Base-by-base conservation (phyloP, 2,797 vertebrate species). In the Scleropages formosus region DNA sequence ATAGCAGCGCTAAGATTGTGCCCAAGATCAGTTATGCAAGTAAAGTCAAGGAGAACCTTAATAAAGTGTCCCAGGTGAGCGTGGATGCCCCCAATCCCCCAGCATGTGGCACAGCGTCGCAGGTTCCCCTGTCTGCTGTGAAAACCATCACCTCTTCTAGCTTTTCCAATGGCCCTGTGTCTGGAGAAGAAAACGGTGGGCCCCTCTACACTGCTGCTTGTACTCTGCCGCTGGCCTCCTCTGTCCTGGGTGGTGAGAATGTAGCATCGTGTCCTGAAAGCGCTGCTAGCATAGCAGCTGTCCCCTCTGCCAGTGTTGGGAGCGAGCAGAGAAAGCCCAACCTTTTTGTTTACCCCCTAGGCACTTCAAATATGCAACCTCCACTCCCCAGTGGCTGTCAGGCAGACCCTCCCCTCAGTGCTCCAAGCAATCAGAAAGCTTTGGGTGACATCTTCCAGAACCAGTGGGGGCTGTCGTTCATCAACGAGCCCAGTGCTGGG, bases 11-110 rank as follows among this genome's bases (percentile, higher is more conserved):
- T 88, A 99, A 98, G 94, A 99, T 98, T 66, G 97, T 98, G 93
- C 97, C 98, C 88, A 99, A 99, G 94, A 98, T 99, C 90, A 99
- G 98, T 97, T 99, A 99, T 95, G 98, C 98, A 95, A 99, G 98
- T 89, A 99, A 99, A 96, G 98, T 99, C 87, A 99, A 99, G 92
- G 98, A 98, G 88, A 99, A 99, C 94, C 97, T 99, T 93, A 98
- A 98, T 90, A 98, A 98, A 94, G 92, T 94, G 84, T 91, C 94
- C 87, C 95, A 95, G 84, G 91, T 93, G 80, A 85, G 91, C 4
- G 91, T 90, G 74, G 96, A 97, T 86, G 78, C 87, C 74, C 81
- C 89, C 85, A 81, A 85, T 83, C 88, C 87, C 72, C 85, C 90
- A 81, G 81, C 86, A 60, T 88, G 90, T 67, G 88, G 89, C 70